Base-by-base conservation (phyloP, 2,113 vertebrate species). In the Centropus bengalensis region DNA sequence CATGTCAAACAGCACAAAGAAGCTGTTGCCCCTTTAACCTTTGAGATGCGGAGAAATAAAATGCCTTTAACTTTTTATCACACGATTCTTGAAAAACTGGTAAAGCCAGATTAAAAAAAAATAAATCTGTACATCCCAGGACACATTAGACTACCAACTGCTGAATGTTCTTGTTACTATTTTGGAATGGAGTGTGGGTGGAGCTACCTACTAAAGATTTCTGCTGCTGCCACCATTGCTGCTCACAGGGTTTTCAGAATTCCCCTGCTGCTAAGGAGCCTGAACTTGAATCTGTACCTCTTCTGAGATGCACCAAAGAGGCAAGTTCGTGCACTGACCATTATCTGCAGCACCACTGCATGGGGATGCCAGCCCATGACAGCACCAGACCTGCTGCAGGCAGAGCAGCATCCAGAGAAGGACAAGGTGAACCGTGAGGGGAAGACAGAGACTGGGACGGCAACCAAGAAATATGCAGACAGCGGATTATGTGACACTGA, bases 141-240 rank as follows among this genome's bases (percentile, higher is more conserved):
- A 91, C 62, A 52, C 26, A 22, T 64, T 60, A 89, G 56, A 87
- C 62, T 84, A 68, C 78, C 74, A 67, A 78, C 51, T 71, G 67
- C 81, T 85, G 59, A 93, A 68, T 45, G 58, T 82, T 91, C 74
- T 47, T 0, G 2, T 66, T 82, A 62, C 75, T 85, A 74, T 89
- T 94, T 82, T 91, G 70, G 82, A 85, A 33, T 2, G 28, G n/a
- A 5, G 5, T 78, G 78, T 75, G 76, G 73, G 83, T 84, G 59
- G 75, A 86, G 45, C 67, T 94, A 93, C 51, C 76, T 86, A 69
- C 59, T 77, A 85, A 82, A 88, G 88, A 63, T 88, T 93, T 75
- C 49, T 69, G 66, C 76, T 74, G 78, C 56, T 70, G 16, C 30
- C 32, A 22, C 62, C 51, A 60, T 14, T 32, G 73, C 66, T 90